Evolutionary conservation across 1,140 invertebrate species (phyloP).

Genomic region (Drosophila miranda): DNA sequence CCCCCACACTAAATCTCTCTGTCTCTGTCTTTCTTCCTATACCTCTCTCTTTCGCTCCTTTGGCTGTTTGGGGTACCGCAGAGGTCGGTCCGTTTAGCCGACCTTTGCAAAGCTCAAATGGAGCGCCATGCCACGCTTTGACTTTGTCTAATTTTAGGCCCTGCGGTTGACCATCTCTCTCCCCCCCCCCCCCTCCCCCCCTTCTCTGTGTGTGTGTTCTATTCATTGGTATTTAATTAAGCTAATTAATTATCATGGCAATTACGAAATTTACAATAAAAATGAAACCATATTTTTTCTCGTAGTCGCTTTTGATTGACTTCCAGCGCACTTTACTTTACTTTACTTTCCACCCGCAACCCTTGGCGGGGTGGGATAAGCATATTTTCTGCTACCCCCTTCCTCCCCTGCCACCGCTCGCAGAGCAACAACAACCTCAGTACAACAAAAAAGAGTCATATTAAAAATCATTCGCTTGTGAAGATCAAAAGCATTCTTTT

Average conservation of each 20-base stretch:
- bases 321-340: conserved; percentile 48
- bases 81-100: too few species aligned
- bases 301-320: conserved; percentile 57
- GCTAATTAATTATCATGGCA: conserved; percentile 57
- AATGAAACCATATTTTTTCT: conserved; percentile 29
- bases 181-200: too few species aligned
- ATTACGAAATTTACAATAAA: conserved; percentile 8
- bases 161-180: conserved; percentile 25
- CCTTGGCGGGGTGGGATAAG: conserved; percentile 3
- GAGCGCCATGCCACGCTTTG: conserved; percentile 24
- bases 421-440: conserved; percentile 4
- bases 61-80: too few species aligned
- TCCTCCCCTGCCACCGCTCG: too few species aligned
- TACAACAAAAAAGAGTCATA: conserved; percentile 67
- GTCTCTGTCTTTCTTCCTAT: background rate
- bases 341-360: conserved; percentile 1
- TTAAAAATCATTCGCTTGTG: conserved; percentile 82
- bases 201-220: conserved; percentile 1
- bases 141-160: conserved; percentile 61
- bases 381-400: background rate
- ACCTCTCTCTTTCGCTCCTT: background rate
- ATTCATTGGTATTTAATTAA: conserved; percentile 59
- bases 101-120: conserved; percentile 38
- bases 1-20: background rate
- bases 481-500: conserved; percentile 82